Percentiles rank a stretch among this genome's conserved stretches.
phyloP scores from a whole-genome alignment of 2,797 vertebrate genomes.

The Rachycentron canadum region DNA sequence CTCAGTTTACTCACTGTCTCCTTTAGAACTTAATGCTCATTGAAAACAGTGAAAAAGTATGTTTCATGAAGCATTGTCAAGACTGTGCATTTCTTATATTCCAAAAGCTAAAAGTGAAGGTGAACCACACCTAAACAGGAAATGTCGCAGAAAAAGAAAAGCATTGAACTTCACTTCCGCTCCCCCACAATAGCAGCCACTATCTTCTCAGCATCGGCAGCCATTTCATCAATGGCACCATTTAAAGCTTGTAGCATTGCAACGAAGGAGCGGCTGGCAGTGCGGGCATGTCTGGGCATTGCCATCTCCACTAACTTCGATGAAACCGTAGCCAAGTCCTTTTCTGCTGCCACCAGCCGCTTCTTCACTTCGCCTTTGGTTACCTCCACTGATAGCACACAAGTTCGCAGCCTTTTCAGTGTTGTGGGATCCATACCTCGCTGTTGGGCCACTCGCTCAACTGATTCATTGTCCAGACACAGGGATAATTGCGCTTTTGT shows the following conservation, averaged over 20 bases:
- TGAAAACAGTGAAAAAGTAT: neutral
- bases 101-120: neutral
- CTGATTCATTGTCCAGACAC: conserved; percentile 78
- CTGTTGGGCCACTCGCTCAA: conserved; percentile 73
- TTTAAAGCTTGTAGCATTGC: conserved; percentile 83
- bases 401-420: conserved; percentile 76
- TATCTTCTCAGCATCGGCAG: conserved; percentile 79
- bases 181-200: conserved; percentile 53
- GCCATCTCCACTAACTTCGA: conserved; percentile 79
- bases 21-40: neutral
- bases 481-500: conserved; percentile 79
- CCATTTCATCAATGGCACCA: conserved; percentile 82
- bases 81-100: neutral
- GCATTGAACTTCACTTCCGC: conserved; percentile 39
- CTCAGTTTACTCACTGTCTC: neutral
- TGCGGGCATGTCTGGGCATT: conserved; percentile 78
- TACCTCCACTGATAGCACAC: conserved; percentile 77
- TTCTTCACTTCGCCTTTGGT: conserved; percentile 81
- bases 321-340: conserved; percentile 59
- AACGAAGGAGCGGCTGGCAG: conserved; percentile 77
- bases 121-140: conserved; percentile 31
- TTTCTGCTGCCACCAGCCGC: conserved; percentile 75
- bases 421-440: conserved; percentile 46
- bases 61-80: neutral
- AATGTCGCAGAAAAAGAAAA: conserved; percentile 7